These are phyloP conservation scores for Mythimna loreyi DNA, from an alignment of 2,888 invertebrate genomes.

Conservation along the genomic window DNA sequence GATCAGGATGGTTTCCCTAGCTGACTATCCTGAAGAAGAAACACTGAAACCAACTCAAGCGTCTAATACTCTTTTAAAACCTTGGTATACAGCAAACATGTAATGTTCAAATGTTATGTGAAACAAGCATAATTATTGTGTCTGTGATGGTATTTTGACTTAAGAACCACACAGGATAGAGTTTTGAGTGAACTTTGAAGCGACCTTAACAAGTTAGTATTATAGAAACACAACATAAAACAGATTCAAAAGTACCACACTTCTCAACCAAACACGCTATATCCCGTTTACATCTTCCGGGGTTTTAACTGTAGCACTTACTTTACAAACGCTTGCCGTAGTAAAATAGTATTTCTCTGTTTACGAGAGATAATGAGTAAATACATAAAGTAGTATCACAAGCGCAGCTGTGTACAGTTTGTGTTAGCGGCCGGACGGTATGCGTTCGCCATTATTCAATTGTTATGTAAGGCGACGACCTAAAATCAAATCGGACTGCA, in stretches of 20 bases:
- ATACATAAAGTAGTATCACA: slow-evolving; percentile 59
- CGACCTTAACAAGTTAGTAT: too few relatives aligned
- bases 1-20: too few relatives aligned
- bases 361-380: slow-evolving; percentile 59
- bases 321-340: slow-evolving; percentile 41
- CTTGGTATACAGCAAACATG: too few relatives aligned
- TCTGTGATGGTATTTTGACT: too few relatives aligned
- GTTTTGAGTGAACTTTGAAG: too few relatives aligned
- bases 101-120: too few relatives aligned
- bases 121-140: too few relatives aligned
- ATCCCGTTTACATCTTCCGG: slow-evolving; percentile 24
- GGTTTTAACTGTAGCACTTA: slow-evolving; percentile 21
- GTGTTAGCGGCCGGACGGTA: slow-evolving; percentile 60
- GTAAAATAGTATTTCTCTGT: slow-evolving; percentile 36
- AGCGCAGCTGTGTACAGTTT: slow-evolving; percentile 60
- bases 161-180: too few relatives aligned
- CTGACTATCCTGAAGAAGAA: too few relatives aligned
- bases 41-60: too few relatives aligned
- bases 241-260: not conserved
- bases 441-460: slow-evolving; percentile 83
- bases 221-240: not conserved
- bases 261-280: not conserved
- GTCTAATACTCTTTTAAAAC: too few relatives aligned
- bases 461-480: slow-evolving; percentile 85
- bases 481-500: slow-evolving; percentile 79